Base-by-base conservation (phyloP, 2,888 invertebrate species). In the Oscheius sp. region DNA sequence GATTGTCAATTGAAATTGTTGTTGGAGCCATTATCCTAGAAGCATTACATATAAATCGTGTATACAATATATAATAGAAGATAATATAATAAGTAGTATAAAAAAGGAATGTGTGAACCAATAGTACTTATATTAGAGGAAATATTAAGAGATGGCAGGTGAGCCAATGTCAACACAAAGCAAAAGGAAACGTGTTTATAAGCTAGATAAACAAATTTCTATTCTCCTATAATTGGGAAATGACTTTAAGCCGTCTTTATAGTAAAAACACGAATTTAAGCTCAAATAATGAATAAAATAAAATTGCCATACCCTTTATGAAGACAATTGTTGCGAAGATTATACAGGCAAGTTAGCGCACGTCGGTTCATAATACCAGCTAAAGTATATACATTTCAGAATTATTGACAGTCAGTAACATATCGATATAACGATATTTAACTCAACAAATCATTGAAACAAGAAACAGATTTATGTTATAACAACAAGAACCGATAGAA, bases 1-100 rank as follows among this genome's bases (percentile, higher is more conserved):
- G 69, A 12, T n/a, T 18, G 16, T 49, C 73, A 58, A 68, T 64
- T 27, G 76, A 64, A 21, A 77, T 43, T 13, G 35, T 72, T 45
- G 45, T 52, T 18, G 70, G 70, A 53, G 45, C 53, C 72, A 72
- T 69, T 16, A 13, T 45, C n/a, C 61, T 43, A 43, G 25, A 61
- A 41, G 16, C 16, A 9, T 45, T 12, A 9, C 45, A 45, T n/a
- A n/a, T n/a, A n/a, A n/a, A n/a, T n/a, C n/a, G n/a, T n/a, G n/a
- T n/a, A n/a, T n/a, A n/a, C n/a, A n/a, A n/a, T n/a, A n/a, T 35
- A 35, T 35, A 35, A 9, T 6, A 9, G 9, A 35, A 9, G 5
- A 35, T 35, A 9, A 35, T 9, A 35, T 35, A 9, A 9, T 3
- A 35, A 6, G 35, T 6, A 35, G 35, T 35, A 6, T 3, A 35